A percentile compares a stretch with the other conserved stretches of the same genome.
phyloP scores from a whole-genome alignment of 2,797 vertebrate species.

The Lagodon rhomboides region DNA sequence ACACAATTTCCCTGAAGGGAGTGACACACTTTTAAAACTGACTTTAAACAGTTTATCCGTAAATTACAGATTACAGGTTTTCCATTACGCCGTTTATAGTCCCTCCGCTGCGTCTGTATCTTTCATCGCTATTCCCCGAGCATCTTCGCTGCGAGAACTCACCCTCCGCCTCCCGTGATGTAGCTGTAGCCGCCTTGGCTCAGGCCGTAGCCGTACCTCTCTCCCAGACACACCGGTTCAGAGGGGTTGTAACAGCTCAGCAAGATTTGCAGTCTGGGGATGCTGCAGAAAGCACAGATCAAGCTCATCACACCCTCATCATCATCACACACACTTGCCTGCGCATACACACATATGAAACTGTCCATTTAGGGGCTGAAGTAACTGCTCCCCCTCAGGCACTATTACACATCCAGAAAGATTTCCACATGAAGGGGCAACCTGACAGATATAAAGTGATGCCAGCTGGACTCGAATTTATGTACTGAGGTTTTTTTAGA shows the following conservation, averaged over 20 bases:
- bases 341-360: conserved; percentile 18
- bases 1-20: conserved; percentile 28
- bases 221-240: conserved; percentile 92
- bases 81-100: conserved; percentile 59
- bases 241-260: conserved; percentile 93
- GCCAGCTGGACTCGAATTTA: conserved; percentile 56
- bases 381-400: conserved; percentile 53
- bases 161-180: conserved; percentile 98
- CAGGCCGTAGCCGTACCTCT: conserved; percentile 95
- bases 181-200: conserved; percentile 97
- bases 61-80: conserved; percentile 65
- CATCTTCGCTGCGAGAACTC: conserved; percentile 73
- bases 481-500: conserved; percentile 47
- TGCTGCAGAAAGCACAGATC: conserved; percentile 79
- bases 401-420: conserved; percentile 40
- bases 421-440: conserved; percentile 54
- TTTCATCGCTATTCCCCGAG: conserved; percentile 51
- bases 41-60: conserved; percentile 59
- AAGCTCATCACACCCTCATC: conserved; percentile 58
- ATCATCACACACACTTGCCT: not conserved
- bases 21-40: conserved; percentile 29
- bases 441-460: conserved; percentile 52
- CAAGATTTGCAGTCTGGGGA: conserved; percentile 90
- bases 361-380: conserved; percentile 47
- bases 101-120: conserved; percentile 38